Evolutionary conservation across 2,888 invertebrate species (phyloP), one percentile per base, ranked within the genome.

Genomic region (Ischnus inquisitorius): DNA sequence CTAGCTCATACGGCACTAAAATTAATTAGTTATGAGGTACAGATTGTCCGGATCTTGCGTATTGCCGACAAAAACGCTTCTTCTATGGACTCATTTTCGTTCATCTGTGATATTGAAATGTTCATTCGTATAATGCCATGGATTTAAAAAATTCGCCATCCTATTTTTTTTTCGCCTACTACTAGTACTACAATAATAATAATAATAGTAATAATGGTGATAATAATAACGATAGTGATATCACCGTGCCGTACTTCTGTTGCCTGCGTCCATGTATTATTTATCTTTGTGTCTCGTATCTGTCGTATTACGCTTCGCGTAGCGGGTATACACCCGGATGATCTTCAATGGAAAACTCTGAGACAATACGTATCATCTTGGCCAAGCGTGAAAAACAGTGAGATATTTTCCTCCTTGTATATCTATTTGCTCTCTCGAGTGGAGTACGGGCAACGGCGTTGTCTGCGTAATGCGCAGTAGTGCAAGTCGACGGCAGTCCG

Each of bases 401-500:
- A 57, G 72, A 77, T 65, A 72, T 82, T 57, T 62, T 67, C 51
- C 77, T 25, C 71, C 8, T 25, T 34, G 54, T 65, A 19, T 54
- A 65, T 65, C 57, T 54, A 4, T 65, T 39, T 6, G 19, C 14
- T 46, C 57, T 43, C 25, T n/a, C 69, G n/a, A 28, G 6, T 67
- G 22, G 12, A 1, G 22, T 60, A n/a, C 43, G 43, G 14, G 43
- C 69, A 69, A 6, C 54, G 22, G 19, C 54, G 22, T 54, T 54
- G 54, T 54, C 22, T 54, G 54, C 22, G 54, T 12, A 46, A 72
- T 51, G 39, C 60, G 72, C 65, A 82, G 82, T 82, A 22, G 82
- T 72, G 41, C 57, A 65, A 77, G 82, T 77, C 82, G 71, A 72
- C 75, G 77, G 51, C 54, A 65, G 71, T 82, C 82, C 71, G 82